Evolutionary conservation across 2,888 invertebrate genomes (phyloP), one percentile per base, ranked within the genome.

Genomic region (Lasioglossum morio): DNA sequence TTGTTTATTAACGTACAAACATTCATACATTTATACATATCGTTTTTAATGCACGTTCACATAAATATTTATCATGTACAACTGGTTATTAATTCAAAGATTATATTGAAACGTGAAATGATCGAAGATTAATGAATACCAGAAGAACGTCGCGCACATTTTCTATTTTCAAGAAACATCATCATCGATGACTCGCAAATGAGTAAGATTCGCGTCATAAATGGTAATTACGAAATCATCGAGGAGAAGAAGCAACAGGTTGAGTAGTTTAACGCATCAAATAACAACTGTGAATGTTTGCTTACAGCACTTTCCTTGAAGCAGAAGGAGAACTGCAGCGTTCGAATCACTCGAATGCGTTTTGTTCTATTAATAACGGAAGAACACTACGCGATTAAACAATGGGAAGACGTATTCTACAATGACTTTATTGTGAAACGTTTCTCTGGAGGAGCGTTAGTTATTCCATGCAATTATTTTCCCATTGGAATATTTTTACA

Each of bases 361-460:
- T 63, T 14, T n/a, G 57, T 30, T n/a, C 72, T 73, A 73, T 77
- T 77, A 66, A 82, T 84, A 77, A 82, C 46, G 14, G 7, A 27
- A 27, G 19, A 19, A n/a, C n/a, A 73, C n/a, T 16, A 8, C 23
- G 16, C 12, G 3, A 3, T 48, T 1, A n/a, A n/a, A 2, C 30
- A 66, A 43, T 30, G 34, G 8, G n/a, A 72, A 57, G 53, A 66
- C 46, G 5, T 23, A 53, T 23, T 8, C 3, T 75, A 34, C 27
- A 34, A 48, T 14, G 30, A 57, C 4, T 27, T 23, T 27, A n/a
- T 10, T 14, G 23, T 8, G 2, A 4, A 4, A 19, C 0, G 34
- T 7, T 77, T 19, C 12, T 23, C 27, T 14, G 40, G n/a, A 34
- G 73, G n/a, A 70, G 3, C 23, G 53, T 8, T 19, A 53, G 23